phyloP scores from a whole-genome alignment of 2,797 vertebrate species.

The Serranus cabrilla region DNA sequence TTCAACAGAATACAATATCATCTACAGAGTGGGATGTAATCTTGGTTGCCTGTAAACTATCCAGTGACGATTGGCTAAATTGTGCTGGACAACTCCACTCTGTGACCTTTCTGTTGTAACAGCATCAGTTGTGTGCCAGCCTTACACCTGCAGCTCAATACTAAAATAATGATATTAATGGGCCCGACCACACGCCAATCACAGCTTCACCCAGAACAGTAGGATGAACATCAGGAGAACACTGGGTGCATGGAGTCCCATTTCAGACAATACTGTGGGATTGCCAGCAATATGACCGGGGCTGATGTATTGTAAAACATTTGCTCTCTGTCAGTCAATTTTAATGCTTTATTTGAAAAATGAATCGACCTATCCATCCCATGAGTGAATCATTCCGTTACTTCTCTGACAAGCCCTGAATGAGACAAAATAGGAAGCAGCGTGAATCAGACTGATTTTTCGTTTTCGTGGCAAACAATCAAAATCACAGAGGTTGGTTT shows the following conservation, averaged over 20 bases:
- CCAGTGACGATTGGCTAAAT: not conserved
- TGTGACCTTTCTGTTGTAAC: conserved; percentile 35
- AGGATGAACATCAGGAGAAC: conserved; percentile 16
- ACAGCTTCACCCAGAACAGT: not conserved
- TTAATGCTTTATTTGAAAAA: conserved; percentile 37
- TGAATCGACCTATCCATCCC: conserved; percentile 28
- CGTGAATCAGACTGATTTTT: conserved; percentile 7
- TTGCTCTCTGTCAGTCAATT: conserved; percentile 29
- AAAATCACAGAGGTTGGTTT: conserved; percentile 31
- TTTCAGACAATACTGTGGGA: conserved; percentile 11
- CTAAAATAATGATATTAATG: conserved; percentile 46
- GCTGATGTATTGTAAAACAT: conserved; percentile 19
- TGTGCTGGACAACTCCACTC: conserved; percentile 16
- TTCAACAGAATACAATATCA: no score
- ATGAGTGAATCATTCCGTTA: conserved; percentile 27
- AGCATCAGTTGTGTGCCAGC: conserved; percentile 27
- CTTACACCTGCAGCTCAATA: not conserved
- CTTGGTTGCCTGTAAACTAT: not conserved
- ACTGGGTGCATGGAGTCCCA: conserved; percentile 34
- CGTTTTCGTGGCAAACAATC: conserved; percentile 23
- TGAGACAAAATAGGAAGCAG: not conserved
- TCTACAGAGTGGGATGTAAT: not conserved
- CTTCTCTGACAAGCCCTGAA: conserved; percentile 15
- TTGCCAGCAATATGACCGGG: conserved; percentile 5
- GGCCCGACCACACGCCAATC: conserved; percentile 19